Base-by-base conservation (phyloP, 2,888 invertebrate species). In the Troides aeacus region DNA sequence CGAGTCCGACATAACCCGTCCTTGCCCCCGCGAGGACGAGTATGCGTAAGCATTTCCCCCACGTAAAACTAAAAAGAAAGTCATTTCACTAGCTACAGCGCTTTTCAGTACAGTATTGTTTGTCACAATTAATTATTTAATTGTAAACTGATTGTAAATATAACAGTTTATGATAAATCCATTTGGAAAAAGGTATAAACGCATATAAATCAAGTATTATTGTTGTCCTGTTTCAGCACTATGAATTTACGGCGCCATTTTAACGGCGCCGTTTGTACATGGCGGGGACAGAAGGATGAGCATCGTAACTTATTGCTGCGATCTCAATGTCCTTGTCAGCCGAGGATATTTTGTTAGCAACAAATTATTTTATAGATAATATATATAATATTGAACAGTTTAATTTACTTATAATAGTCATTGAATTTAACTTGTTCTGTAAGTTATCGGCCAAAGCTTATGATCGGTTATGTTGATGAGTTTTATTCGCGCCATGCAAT, bases 281-380 rank as follows among this genome's bases (percentile, higher is more conserved):
- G 39, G 15, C 56, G 21, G 53, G 36, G 64, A 64, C 53, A 64
- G 39, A 53, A n/a, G 39, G 64, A 64, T 56, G 57, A 36, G 57
- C 21, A 21, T 64, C 57, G 39, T 64, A 64, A 64, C 64, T 64
- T 56, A 64, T 64, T 64, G 64, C 39, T 17, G 36, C 53, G 56
- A 57, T 64, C 64, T 64, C 56, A 57, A 64, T 64, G 56, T 21
- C 57, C 64, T 57, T 21, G 62, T 23, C 8, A 39, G 39, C 39
- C 0, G 50, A 63, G 46, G 5, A 53, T 6, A 53, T n/a, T 53
- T 53, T 53, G 53, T n/a, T 18, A n/a, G 15, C 53, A 53, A 17
- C 53, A 39, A 39, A 39, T 39, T 10, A 39, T 39, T 39, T 39
- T 39, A 39, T 7, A 39, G 39, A 39, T 39, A 39, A 4, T 8